Evolutionary conservation across 2,113 vertebrate genomes (phyloP).

Genomic region (Pedionomus torquatus): DNA sequence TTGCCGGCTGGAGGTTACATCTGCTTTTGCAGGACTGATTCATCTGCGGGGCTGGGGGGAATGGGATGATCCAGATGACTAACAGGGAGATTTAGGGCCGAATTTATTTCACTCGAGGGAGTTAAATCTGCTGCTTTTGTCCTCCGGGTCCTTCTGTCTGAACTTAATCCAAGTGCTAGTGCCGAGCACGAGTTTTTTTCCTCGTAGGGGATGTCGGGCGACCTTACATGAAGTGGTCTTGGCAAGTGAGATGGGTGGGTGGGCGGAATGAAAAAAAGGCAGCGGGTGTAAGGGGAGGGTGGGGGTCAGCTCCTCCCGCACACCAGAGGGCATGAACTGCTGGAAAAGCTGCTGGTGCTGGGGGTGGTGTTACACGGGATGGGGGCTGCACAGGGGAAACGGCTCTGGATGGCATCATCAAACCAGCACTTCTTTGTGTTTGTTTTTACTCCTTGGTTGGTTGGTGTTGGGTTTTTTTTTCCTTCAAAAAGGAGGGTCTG

Average conservation of each 20-base stretch:
- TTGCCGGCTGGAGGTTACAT: background rate
- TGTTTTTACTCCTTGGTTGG: background rate
- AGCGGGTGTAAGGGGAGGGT: background rate
- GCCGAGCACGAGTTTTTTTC: background rate
- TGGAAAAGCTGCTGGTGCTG: background rate
- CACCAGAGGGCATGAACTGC: background rate
- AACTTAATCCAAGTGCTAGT: background rate
- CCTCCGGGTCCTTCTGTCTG: background rate
- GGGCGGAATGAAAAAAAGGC: background rate
- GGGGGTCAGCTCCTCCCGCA: background rate
- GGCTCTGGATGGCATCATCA: background rate
- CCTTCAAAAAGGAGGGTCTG: background rate
- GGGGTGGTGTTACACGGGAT: background rate
- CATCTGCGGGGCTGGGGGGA: background rate
- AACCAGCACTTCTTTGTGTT: background rate
- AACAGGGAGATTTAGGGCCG: background rate
- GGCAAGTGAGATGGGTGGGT: background rate
- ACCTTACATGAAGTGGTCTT: background rate
- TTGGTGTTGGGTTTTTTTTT: no score
- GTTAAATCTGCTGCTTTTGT: background rate
- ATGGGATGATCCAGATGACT: slow-evolving; percentile 11
- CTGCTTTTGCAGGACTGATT: background rate
- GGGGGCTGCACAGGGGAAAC: background rate
- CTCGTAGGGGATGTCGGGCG: background rate
- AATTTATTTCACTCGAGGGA: background rate